phyloP scores from a whole-genome alignment of 2,797 vertebrate genomes.

The Thripadectes ignobilis region DNA sequence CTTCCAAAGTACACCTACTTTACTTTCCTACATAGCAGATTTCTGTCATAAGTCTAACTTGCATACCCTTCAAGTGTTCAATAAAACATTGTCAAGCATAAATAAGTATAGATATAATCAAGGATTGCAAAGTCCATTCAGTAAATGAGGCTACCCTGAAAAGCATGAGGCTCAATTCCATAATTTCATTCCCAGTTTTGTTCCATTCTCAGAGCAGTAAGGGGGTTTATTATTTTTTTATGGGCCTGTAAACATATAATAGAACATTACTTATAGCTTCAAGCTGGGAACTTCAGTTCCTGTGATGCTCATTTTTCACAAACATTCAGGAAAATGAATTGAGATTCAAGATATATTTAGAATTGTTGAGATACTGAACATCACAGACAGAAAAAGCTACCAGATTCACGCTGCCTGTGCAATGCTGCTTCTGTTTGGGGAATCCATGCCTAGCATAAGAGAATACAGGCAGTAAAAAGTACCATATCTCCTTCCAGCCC shows the following conservation, averaged over 20 bases:
- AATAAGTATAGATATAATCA: not conserved
- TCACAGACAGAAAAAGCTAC: not conserved
- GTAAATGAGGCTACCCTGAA: not conserved
- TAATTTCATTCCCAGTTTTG: not conserved
- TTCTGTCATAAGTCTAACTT: not conserved
- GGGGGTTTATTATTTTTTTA: not conserved
- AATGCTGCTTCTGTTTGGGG: not conserved
- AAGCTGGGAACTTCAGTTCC: not conserved
- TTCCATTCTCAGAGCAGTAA: not conserved
- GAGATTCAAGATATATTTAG: not conserved
- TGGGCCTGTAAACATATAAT: not conserved
- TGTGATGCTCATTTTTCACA: not conserved
- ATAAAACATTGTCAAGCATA: not conserved
- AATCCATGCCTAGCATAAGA: not conserved
- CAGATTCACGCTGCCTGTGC: not conserved
- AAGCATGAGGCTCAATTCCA: not conserved
- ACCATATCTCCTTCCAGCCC: not conserved
- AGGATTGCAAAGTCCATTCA: not conserved
- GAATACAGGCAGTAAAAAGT: not conserved
- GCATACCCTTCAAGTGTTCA: not conserved
- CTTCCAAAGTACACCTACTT: not conserved
- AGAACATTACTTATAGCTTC: not conserved
- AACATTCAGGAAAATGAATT: not conserved
- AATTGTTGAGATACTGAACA: not conserved
- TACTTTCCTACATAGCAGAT: not conserved